A percentile compares a stretch with the other conserved stretches of the same genome.
Conservation (phyloP, 2,113 vertebrate genomes). For the Cichladusa arquata region DNA sequence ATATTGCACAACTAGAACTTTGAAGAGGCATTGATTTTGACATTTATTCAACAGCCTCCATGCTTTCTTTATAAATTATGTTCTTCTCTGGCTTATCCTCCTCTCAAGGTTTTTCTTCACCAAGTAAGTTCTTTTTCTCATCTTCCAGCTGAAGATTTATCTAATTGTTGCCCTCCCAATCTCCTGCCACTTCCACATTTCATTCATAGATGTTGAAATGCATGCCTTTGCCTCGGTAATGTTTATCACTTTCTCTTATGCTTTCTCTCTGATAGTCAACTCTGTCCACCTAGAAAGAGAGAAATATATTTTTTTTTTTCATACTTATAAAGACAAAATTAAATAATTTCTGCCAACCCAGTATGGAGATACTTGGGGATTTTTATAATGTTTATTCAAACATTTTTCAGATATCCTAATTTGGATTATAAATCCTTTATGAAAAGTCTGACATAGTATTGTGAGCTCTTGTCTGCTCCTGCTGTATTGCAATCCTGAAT, state of each 20-base stretch:
- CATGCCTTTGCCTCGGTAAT: background rate
- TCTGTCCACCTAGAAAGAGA: background rate
- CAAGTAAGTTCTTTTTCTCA: background rate
- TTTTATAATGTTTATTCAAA: background rate
- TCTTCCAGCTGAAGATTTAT: background rate
- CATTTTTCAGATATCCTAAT: background rate
- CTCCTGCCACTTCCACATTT: background rate
- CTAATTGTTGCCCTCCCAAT: background rate
- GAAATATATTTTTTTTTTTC: background rate
- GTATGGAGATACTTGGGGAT: accelerated
- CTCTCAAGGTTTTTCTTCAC: background rate
- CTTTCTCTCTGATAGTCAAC: background rate
- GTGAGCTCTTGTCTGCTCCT: background rate
- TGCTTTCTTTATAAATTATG: background rate
- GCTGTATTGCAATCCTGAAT: background rate
- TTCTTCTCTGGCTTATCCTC: background rate
- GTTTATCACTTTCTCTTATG: background rate
- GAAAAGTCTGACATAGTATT: background rate
- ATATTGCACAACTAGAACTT: background rate
- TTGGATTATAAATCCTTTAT: background rate
- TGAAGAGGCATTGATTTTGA: background rate
- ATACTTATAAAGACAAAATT: background rate
- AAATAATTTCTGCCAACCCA: background rate
- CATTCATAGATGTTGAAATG: background rate
- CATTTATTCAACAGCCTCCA: background rate